Conservation (phyloP, 2,113 vertebrate species). For the Gulo gulo region DNA sequence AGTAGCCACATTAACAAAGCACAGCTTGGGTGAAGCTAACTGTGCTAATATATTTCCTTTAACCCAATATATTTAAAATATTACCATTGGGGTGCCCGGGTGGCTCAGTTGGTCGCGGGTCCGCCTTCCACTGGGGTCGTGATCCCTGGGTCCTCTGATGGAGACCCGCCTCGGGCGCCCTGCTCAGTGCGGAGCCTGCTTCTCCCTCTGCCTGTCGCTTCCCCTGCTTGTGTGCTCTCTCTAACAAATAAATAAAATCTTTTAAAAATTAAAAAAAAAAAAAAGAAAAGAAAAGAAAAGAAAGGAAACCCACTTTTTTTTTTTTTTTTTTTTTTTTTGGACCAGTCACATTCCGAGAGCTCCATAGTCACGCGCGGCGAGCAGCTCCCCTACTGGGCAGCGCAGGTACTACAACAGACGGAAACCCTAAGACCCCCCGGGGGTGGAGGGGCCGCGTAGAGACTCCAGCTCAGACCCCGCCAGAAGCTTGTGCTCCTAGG, state of each 20-base stretch:
- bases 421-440: background rate
- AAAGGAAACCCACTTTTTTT: background rate
- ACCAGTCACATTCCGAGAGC: background rate
- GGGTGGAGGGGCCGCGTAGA: no score
- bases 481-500: background rate
- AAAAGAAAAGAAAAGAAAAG: no score
- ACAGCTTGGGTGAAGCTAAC: background rate
- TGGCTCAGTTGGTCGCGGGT: background rate
- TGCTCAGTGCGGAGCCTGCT: background rate
- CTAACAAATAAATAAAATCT: background rate
- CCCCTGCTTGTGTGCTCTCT: background rate
- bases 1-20: background rate
- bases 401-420: background rate
- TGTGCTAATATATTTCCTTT: background rate
- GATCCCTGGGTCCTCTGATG: background rate
- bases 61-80: background rate
- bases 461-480: background rate
- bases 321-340: background rate
- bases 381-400: background rate
- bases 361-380: rapidly evolving
- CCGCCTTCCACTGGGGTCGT: background rate
- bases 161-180: rapidly evolving
- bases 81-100: background rate
- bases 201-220: background rate
- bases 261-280: background rate